Percentiles rank a stretch among this genome's conserved stretches.
Evolutionary conservation across 2,797 vertebrate species (phyloP).

Genomic region (Syncerus caffer): DNA sequence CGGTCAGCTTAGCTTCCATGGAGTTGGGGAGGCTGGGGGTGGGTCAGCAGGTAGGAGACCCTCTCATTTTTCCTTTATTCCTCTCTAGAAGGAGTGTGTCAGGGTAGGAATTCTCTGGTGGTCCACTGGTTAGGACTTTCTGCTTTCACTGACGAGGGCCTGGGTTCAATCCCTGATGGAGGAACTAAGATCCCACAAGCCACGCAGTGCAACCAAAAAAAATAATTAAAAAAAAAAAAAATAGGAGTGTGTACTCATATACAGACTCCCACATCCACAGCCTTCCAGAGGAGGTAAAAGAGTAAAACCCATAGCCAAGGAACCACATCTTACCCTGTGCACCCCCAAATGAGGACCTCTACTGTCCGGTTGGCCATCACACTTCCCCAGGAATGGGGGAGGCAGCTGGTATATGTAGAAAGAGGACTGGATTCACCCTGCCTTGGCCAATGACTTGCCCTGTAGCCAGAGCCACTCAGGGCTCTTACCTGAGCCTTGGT

Average conservation of each 20-base stretch:
- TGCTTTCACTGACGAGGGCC: neutral
- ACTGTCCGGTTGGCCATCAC: neutral
- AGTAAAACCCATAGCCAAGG: neutral
- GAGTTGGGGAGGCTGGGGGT: neutral
- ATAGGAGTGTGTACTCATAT: neutral
- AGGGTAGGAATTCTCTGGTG: neutral
- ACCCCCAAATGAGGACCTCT: neutral
- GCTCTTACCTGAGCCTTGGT: neutral
- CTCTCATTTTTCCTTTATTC: neutral
- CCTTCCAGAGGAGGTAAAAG: neutral
- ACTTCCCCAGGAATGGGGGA: neutral
- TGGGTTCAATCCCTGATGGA: neutral
- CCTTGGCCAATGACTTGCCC: neutral
- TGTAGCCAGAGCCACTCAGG: neutral
- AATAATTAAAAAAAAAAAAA: neutral
- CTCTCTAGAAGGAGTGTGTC: neutral
- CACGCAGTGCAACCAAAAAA: neutral
- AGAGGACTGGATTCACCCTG: neutral
- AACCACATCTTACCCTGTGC: neutral
- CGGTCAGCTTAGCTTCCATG: neutral
- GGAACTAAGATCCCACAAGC: neutral
- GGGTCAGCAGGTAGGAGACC: neutral
- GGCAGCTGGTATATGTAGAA: neutral
- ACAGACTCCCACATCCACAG: neutral
- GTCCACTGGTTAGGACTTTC: neutral